Conservation (phyloP, 2,797 vertebrate species). For the Gadopsis bispinosus region DNA sequence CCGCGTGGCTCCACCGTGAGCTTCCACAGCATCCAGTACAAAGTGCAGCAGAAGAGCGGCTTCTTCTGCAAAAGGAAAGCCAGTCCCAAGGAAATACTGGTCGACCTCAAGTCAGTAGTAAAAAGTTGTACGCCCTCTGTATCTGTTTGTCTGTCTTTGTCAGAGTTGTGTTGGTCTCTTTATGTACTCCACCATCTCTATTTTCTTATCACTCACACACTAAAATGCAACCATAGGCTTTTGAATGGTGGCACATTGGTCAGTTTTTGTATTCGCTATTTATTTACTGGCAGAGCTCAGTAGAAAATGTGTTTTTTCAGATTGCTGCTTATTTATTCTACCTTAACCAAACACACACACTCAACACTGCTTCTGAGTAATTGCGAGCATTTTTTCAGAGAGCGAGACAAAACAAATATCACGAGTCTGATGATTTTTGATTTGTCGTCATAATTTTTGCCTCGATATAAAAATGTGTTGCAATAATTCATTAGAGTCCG, state of each 20-base stretch:
- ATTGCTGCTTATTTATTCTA: background rate
- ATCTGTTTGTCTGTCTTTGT: conserved; percentile 24
- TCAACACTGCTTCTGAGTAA: background rate
- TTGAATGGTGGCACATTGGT: background rate
- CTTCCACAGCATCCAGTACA: conserved; percentile 85
- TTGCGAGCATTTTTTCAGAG: background rate
- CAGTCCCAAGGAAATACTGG: conserved; percentile 74
- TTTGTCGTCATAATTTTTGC: background rate
- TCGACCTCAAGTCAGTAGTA: conserved; percentile 83
- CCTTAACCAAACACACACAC: background rate
- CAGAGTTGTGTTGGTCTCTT: conserved; percentile 25
- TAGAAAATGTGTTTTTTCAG: background rate
- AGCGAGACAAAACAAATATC: background rate
- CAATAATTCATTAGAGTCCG: background rate
- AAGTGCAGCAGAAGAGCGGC: conserved; percentile 71
- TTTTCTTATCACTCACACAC: background rate
- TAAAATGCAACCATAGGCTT: background rate
- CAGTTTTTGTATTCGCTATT: background rate
- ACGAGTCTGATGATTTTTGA: background rate
- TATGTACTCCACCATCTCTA: background rate
- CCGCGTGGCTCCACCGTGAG: conserved; percentile 79
- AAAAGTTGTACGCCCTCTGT: background rate
- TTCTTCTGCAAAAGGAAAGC: conserved; percentile 65
- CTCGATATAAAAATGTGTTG: background rate
- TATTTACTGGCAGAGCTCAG: background rate